A percentile compares a stretch with the other conserved stretches of the same genome.
Conservation (phyloP, 2,113 vertebrate species). For the Acinonyx jubatus region DNA sequence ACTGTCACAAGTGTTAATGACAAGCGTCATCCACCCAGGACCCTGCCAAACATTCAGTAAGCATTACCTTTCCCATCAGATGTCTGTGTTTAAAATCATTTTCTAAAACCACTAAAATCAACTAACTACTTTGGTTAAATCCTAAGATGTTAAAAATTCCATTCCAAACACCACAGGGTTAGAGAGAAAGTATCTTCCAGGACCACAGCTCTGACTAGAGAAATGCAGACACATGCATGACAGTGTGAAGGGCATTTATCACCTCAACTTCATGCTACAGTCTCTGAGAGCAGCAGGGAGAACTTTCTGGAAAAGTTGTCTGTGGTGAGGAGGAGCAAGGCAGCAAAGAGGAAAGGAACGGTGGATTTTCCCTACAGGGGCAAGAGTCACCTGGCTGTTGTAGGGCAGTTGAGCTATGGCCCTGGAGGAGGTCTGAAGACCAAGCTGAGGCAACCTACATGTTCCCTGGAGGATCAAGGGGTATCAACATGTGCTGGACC, state of each 20-base stretch:
- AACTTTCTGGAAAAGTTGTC: neutral
- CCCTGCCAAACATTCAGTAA: neutral
- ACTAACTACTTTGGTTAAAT: neutral
- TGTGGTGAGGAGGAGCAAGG: neutral
- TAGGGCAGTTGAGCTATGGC: neutral
- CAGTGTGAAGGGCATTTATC: neutral
- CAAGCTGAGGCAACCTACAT: neutral
- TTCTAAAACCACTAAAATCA: conserved; percentile 20
- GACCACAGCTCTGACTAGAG: neutral
- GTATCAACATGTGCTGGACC: neutral
- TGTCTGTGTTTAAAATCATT: neutral
- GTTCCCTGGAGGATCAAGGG: neutral
- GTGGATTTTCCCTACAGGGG: neutral
- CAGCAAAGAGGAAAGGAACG: neutral
- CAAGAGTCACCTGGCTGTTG: neutral
- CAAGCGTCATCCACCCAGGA: neutral
- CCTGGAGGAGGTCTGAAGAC: neutral
- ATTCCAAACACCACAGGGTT: neutral
- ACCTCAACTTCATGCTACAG: neutral
- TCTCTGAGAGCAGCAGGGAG: neutral
- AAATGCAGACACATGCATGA: neutral
- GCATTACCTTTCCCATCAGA: neutral
- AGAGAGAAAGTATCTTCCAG: neutral
- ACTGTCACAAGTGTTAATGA: neutral
- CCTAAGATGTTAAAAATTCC: neutral